Base-by-base conservation (phyloP, 2,888 invertebrate species). In the Macaria liturata region DNA sequence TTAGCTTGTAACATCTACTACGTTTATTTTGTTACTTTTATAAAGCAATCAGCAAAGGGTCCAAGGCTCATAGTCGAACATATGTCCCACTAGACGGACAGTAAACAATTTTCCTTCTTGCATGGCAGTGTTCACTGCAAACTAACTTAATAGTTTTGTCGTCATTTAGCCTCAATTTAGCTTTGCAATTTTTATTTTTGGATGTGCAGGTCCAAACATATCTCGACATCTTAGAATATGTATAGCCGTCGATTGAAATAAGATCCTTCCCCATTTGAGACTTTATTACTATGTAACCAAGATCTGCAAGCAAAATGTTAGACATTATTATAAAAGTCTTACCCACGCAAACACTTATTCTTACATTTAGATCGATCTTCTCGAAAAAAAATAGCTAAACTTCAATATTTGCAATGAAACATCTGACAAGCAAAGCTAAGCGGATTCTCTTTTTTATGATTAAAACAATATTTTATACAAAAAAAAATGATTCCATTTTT, bases 181-280 rank as follows among this genome's bases (percentile, higher is more conserved):
- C 79, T 9, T 71, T 77, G 51, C 81, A 82, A 0, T 61, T 49
- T 0, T 61, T 61, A 32, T 64, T 65, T 9, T 53, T 61, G 4
- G 64, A 62, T 0, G 84, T 83, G 54, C 84, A 84, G 0, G 71
- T 65, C 81, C 82, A 84, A 5, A 62, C 60, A 9, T 56, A 46
- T 1, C 46, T 56, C 0, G 59, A 60, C 48, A 62, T 52, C 32
- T 60, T 55, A 0, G 70, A 64, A 62, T 72, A 81, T 0, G 75
- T 75, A 46, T 75, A 78, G 0, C 80, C 81, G n/a, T 71, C 70
- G 9, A 74, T 54, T 4, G 75, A 48, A 6, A 79, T 57, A 0
- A 76, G 61, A 9, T 68, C 61, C 32, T 64, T 75, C 3, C 76
- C 76, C 51, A 66, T 68, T 62, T 67, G 71, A 0, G 78, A 78